phyloP scores from a whole-genome alignment of 2,113 vertebrate genomes.

The Cisticola juncidis region DNA sequence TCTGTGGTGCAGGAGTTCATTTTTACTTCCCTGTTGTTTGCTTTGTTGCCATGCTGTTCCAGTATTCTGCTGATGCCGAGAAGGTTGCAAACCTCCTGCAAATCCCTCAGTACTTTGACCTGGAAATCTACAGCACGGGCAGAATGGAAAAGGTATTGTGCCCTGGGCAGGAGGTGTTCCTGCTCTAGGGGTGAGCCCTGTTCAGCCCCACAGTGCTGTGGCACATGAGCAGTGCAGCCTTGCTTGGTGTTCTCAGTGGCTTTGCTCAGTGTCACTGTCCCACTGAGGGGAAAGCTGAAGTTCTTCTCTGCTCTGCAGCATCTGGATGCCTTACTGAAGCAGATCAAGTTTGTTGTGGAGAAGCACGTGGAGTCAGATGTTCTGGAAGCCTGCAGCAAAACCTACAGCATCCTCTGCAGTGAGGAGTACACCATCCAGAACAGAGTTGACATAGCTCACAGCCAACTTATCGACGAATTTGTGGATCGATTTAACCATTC shows the following conservation, averaged over 20 bases:
- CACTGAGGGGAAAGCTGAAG: background rate
- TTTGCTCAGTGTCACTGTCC: background rate
- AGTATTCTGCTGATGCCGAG: conserved; percentile 97
- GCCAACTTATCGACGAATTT: conserved; percentile 97
- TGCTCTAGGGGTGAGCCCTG: background rate
- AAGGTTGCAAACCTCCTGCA: conserved; percentile 98
- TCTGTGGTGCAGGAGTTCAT: background rate
- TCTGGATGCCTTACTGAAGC: conserved; percentile 94
- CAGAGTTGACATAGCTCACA: conserved; percentile 96
- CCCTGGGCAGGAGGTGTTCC: background rate
- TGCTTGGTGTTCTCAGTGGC: background rate
- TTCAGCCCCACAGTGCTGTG: background rate
- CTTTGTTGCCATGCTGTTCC: conserved; percentile 11
- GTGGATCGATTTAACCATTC: conserved; percentile 93
- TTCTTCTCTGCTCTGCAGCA: conserved; percentile 76
- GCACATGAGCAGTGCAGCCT: background rate
- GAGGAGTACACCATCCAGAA: conserved; percentile 99
- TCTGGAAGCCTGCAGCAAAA: conserved; percentile 98
- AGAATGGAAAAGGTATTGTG: conserved; percentile 93
- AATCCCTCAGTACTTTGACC: conserved; percentile 95
- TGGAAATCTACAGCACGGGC: conserved; percentile 97
- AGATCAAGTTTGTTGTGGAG: conserved; percentile 97
- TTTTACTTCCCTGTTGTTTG: background rate
- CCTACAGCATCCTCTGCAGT: conserved; percentile 97
- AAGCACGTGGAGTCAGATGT: conserved; percentile 96